Base-by-base conservation (phyloP, 2,888 invertebrate species). In the Steromphala cineraria region DNA sequence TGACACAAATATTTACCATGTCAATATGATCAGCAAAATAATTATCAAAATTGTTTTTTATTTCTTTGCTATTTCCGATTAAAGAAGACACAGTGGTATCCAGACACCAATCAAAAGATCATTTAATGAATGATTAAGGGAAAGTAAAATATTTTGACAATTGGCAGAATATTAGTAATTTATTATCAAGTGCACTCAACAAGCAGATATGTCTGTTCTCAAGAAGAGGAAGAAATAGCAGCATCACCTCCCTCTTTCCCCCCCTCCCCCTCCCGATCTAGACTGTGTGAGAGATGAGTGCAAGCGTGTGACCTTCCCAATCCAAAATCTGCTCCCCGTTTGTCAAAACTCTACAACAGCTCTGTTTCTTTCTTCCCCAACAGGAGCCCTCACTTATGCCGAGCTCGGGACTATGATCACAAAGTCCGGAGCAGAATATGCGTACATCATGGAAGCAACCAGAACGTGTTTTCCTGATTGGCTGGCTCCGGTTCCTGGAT, bases 351-450 rank as follows among this genome's bases (percentile, higher is more conserved):
- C 40, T 71, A 71, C 40, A 36, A 36, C 56, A 56, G 24, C 56
- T 4, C 56, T 24, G 56, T 56, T 24, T 56, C 46, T 46, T 46
- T 46, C 46, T 46, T 46, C 10, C 46, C 24, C 13, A n/a, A 52
- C 85, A 96, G 96, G 97, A 86, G 97, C 97, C 0, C 92, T 97
- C 83, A 95, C 96, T 0, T 97, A 96, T 91, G 96, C 97, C 28
- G 97, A 97, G 94, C 94, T 97, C 78, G 96, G 97, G 56, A 96
- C 96, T 0, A 96, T 97, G 5, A 95, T 97, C 8, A 96, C 96
- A 1, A 95, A 96, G 90, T 96, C 97, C 0, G 97, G 97, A 7
- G 97, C 96, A 0, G 97, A 97, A 93, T 97, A 97, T 92, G 95
- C 96, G 0, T 97, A 96, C 91, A 10, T 88, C 15, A 81, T 88